Percentiles rank a stretch among this genome's conserved stretches.
Evolutionary conservation across 2,113 vertebrate genomes (phyloP).

Genomic region (Grammomys surdaster): DNA sequence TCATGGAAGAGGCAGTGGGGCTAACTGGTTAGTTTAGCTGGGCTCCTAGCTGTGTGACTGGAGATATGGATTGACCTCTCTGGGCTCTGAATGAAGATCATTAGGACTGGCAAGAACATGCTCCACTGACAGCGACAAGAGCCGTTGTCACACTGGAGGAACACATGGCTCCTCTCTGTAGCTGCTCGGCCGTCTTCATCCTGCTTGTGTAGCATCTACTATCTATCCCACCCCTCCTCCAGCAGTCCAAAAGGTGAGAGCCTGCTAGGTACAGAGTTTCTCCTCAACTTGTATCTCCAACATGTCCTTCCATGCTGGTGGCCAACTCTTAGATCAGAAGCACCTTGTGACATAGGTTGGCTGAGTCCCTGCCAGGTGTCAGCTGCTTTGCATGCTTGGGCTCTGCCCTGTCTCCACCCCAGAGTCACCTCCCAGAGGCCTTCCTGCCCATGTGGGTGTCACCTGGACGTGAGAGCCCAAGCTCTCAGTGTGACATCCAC

Average conservation of each 20-base stretch:
- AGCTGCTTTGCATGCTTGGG: neutral
- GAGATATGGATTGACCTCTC: neutral
- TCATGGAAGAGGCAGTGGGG: fast-evolving
- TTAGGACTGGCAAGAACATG: neutral
- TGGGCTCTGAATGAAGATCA: neutral
- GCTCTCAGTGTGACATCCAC: neutral
- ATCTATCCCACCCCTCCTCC: neutral
- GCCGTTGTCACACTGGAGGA: neutral
- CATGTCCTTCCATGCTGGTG: neutral
- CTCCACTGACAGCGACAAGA: neutral
- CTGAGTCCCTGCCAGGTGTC: neutral
- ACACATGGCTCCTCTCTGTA: neutral
- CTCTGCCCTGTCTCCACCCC: neutral
- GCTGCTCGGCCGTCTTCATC: neutral
- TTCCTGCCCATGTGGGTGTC: neutral
- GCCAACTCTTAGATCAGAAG: neutral
- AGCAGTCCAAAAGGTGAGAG: neutral
- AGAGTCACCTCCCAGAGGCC: neutral
- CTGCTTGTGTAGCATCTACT: fast-evolving
- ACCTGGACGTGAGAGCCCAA: neutral
- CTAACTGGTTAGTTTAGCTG: too few relatives aligned
- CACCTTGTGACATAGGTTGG: neutral
- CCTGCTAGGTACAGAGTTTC: neutral
- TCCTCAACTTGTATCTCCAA: neutral
- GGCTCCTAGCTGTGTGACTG: neutral